Percentiles rank a stretch among this genome's conserved stretches.
Evolutionary conservation across 2,888 invertebrate species (phyloP).

Genomic region (Pristionchus mayeri): DNA sequence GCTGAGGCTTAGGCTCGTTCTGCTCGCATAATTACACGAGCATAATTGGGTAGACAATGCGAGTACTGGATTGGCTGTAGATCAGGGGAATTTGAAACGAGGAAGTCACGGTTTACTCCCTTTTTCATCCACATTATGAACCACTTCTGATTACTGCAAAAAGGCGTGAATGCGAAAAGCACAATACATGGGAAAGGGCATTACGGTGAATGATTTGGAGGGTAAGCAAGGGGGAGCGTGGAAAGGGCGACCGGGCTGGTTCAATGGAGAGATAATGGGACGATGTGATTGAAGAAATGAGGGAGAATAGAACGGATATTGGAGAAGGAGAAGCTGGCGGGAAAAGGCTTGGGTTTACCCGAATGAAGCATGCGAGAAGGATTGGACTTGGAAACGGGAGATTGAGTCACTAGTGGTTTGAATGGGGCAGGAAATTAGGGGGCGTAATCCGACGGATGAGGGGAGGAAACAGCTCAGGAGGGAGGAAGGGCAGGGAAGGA

Average conservation of each 20-base stretch:
- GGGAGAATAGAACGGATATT: not conserved
- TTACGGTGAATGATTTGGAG: not conserved
- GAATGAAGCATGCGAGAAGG: too few species aligned
- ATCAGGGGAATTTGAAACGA: not conserved
- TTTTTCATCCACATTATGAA: too few species aligned
- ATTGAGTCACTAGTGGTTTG: conserved; percentile 5
- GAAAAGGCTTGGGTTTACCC: not conserved
- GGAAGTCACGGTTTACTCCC: not conserved
- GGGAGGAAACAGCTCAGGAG: not conserved
- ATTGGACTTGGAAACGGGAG: not conserved
- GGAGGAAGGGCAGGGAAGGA: not conserved
- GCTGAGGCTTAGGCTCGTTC: not conserved
- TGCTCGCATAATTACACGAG: not conserved
- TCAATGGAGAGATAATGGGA: conserved; percentile 24
- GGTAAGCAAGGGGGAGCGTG: not conserved
- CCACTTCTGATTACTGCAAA: not conserved
- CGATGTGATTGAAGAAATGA: conserved; percentile 21
- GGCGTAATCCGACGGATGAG: conserved; percentile 22
- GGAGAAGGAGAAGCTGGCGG: not conserved
- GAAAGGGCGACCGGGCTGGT: conserved; percentile 11
- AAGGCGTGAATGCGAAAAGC: not conserved
- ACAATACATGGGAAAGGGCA: not conserved
- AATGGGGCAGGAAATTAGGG: not conserved
- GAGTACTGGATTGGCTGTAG: too few species aligned
- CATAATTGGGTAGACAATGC: not conserved